phyloP scores from a whole-genome alignment of 1,140 invertebrate species.

The Oryzaephilus surinamensis region DNA sequence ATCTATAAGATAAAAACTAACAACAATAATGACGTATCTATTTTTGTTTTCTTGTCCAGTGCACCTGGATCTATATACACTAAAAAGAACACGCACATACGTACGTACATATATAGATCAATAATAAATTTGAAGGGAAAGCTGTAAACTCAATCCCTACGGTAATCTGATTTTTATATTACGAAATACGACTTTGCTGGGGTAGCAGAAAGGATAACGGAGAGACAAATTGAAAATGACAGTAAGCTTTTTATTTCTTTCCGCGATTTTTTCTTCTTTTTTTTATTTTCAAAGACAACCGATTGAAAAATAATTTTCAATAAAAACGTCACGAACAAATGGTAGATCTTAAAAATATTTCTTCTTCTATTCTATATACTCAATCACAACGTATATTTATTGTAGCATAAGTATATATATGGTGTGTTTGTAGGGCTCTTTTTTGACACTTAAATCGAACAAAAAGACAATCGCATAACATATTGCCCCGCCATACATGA shows the following conservation, averaged over 20 bases:
- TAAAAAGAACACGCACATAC: no score
- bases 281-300: slow-evolving; percentile 8
- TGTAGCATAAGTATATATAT: no score
- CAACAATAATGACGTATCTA: no score
- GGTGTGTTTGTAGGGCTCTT: no score
- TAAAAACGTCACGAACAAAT: slow-evolving; percentile 25
- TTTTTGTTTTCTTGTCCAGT: no score
- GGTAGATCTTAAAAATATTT: slow-evolving; percentile 19
- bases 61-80: no score
- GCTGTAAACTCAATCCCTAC: slow-evolving; percentile 9
- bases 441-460: no score
- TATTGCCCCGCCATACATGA: no score
- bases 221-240: slow-evolving; percentile 24
- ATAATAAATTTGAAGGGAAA: slow-evolving; percentile 10
- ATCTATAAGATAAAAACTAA: no score
- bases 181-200: slow-evolving; percentile 11
- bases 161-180: slow-evolving; percentile 20
- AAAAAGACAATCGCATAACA: no score
- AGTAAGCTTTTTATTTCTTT: slow-evolving; percentile 23
- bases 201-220: slow-evolving; percentile 11
- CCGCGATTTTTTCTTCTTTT: slow-evolving; percentile 16
- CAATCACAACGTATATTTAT: slow-evolving; percentile 11
- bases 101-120: no score
- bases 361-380: slow-evolving; percentile 14
- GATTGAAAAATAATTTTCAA: slow-evolving; percentile 28